Base-by-base conservation (phyloP, 2,113 vertebrate species). In the Felis chaus region DNA sequence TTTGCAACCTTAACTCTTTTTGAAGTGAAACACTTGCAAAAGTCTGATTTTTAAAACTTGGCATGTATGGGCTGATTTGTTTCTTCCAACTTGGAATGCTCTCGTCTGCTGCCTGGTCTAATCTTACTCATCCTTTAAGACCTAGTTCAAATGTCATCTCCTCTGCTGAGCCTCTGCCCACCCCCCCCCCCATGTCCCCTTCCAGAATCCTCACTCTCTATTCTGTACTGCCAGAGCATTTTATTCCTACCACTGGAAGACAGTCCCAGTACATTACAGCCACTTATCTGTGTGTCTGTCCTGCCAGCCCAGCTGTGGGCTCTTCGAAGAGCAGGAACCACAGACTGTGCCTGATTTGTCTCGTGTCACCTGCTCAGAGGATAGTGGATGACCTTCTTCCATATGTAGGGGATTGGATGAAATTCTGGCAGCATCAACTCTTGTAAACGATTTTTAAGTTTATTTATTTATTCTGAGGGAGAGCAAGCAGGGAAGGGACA, bases 21-120 rank as follows among this genome's bases (percentile, higher is more conserved):
- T n/a, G 31, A 85, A 86, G 71, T 45, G 78, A 89, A 48, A 71
- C 57, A 69, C 4, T 78, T 90, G 48, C 21, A 53, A 91, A 93
- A 69, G 39, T 74, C 76, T 50, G 4, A 53, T 68, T 83, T 89
- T 39, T 61, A 76, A 68, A 86, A 4, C 13, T 50, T 92, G 80
- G 23, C 15, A 3, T 68, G 5, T 41, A 1, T 12, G 31, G 36
- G 14, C 48, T 61, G 48, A 55, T 81, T 79, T 27, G 16, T 29
- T 83, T 81, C n/a, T 31, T 48, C 10, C 7, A 16, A 4, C 12
- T 27, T 91, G 36, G 48, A 55, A 90, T 29, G 25, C 7, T n/a
- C 18, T 36, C 31, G 9, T 48, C 31, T 63, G 41, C 21, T 78
- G 48, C 21, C 63, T 87, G 19, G 9, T 50, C 74, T 89, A 11